Percentiles rank a stretch among this genome's conserved stretches.
phyloP scores from a whole-genome alignment of 2,888 invertebrate species.

The Bruchidius siliquastri region DNA sequence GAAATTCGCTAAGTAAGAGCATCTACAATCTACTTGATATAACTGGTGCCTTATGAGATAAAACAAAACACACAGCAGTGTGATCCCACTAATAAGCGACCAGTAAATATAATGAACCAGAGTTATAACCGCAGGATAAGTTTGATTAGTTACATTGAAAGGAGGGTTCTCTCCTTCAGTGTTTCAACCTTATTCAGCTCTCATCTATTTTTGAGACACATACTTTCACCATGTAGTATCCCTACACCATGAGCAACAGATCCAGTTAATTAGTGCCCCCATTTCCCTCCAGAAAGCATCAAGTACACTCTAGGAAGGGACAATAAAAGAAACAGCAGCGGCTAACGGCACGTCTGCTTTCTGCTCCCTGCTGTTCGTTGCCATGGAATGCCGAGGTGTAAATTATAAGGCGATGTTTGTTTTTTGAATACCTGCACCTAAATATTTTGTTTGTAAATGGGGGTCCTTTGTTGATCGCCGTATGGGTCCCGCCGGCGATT shows the following conservation, averaged over 20 bases:
- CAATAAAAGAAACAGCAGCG: constrained; percentile 12
- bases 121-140: too few relatives aligned
- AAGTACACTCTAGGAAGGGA: neutral
- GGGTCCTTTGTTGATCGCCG: constrained; percentile 32
- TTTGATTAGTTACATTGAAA: too few relatives aligned
- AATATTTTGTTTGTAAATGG: constrained; percentile 36
- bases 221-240: too few relatives aligned
- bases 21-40: too few relatives aligned
- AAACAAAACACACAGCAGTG: too few relatives aligned
- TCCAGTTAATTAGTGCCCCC: neutral
- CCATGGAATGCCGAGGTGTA: constrained; percentile 32
- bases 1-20: too few relatives aligned
- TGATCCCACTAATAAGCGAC: too few relatives aligned
- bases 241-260: neutral
- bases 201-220: too few relatives aligned
- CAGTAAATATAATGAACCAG: too few relatives aligned
- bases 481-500: constrained; percentile 21
- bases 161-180: too few relatives aligned
- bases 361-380: constrained; percentile 23
- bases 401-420: constrained; percentile 36
- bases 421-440: constrained; percentile 34
- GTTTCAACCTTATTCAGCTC: too few relatives aligned
- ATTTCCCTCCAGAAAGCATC: neutral
- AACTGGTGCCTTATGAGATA: too few relatives aligned
- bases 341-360: constrained; percentile 9